Conservation (phyloP, 2,797 vertebrate genomes). For the Dendrocincla fuliginosa region DNA sequence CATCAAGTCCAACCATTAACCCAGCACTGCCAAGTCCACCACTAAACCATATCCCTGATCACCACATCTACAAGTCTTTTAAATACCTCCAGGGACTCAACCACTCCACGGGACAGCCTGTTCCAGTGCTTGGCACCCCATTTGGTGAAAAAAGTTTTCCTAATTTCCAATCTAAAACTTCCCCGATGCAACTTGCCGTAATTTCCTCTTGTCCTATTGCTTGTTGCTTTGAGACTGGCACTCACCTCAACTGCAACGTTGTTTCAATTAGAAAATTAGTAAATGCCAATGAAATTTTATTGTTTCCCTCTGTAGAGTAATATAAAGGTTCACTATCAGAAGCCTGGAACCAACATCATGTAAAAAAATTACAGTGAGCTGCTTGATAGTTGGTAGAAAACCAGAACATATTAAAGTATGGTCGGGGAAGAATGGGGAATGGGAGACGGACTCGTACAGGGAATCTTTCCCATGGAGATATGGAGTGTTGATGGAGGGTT, state of each 20-base stretch:
- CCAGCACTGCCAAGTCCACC: not conserved
- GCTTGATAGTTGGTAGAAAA: not conserved
- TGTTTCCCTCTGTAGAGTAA: not conserved
- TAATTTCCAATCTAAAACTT: not conserved
- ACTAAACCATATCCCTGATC: not conserved
- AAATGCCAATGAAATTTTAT: not conserved
- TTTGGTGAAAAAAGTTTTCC: not conserved
- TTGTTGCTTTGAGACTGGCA: not conserved
- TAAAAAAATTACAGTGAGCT: not conserved
- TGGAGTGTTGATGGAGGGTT: not conserved
- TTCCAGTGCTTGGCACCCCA: not conserved
- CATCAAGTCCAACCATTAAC: not conserved
- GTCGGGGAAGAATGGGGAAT: not conserved
- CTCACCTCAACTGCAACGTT: not conserved
- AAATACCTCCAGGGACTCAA: not conserved
- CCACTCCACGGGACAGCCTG: not conserved
- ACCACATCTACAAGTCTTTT: not conserved
- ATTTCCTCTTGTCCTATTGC: rapidly evolving
- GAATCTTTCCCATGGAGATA: not conserved
- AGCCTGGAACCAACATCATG: not conserved
- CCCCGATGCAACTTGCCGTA: not conserved
- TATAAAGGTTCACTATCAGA: not conserved
- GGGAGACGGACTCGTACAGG: not conserved
- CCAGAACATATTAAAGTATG: not conserved
- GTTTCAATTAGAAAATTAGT: not conserved